Base-by-base conservation (phyloP, 2,888 invertebrate genomes). In the Gortyna flavago region DNA sequence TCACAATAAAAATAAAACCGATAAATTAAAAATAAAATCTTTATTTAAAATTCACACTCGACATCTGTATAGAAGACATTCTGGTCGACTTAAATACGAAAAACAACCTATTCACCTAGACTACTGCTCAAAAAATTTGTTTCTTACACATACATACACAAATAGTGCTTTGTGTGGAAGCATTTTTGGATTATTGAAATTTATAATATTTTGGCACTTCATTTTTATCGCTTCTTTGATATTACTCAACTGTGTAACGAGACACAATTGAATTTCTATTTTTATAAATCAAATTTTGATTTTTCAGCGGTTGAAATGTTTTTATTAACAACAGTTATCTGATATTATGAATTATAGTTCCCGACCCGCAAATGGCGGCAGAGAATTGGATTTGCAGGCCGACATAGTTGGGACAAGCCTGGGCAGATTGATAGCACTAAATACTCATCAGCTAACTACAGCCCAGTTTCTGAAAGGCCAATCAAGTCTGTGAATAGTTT, bases 11-110 rank as follows among this genome's bases (percentile, higher is more conserved):
- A 80, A 89, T 86, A 87, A 72, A 74, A 48, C 66, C 64, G 0
- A 38, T 3, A 69, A 81, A 44, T 90, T 94, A 93, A 95, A 96
- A 96, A 95, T 95, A 96, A 95, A 95, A 93, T 95, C 93, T 95
- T 96, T 96, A 95, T 95, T 96, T 83, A 88, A 93, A 96, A 94
- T 94, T 94, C 96, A 96, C 96, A 95, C 96, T 92, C 91, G 91
- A 93, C 92, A 93, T 92, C 89, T 91, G 90, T 91, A 92, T 93
- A 93, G 91, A 93, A 94, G 93, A 95, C 93, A 95, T 93, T 92
- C 90, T 90, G 89, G 91, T 91, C 91, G 91, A 92, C 92, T 94
- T 94, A 93, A 90, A 93, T 87, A 93, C 93, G 83, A 93, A 94
- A 93, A 95, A 94, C 92, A 89, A 89, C 89, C 89, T 89, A 91